phyloP scores from a whole-genome alignment of 37 sponge, comb jelly and placozoan species.

The Spongilla lacustris region DNA sequence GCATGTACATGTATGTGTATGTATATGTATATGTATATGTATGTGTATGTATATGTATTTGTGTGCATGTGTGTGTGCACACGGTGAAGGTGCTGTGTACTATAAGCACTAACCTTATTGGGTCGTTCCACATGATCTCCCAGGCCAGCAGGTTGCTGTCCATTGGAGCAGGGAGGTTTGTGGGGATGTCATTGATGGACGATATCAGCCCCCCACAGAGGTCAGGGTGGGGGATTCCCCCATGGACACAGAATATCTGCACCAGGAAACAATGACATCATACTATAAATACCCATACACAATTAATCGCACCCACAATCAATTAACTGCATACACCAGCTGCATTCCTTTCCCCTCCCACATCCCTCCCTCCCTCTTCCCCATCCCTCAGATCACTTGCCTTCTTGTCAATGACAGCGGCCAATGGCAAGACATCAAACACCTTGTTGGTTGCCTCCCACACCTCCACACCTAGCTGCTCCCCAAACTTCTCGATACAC shows the following conservation, averaged over 20 bases:
- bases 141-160: conserved; percentile 83
- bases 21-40: too few relatives aligned
- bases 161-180: conserved; percentile 75
- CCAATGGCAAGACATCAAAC: conserved; percentile 91
- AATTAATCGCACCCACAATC: not conserved
- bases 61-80: too few relatives aligned
- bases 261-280: not conserved
- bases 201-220: conserved; percentile 61
- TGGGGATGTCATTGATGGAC: conserved; percentile 81
- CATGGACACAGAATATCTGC: conserved; percentile 96
- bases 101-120: too few relatives aligned
- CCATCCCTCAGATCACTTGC: conserved; percentile 15
- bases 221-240: conserved; percentile 81
- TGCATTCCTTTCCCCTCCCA: too few relatives aligned
- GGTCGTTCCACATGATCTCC: conserved; percentile 98
- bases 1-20: too few relatives aligned
- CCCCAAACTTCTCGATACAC: conserved; percentile 94
- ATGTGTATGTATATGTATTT: too few relatives aligned
- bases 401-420: conserved; percentile 93
- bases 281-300: not conserved
- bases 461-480: conserved; percentile 68
- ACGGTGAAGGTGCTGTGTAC: too few relatives aligned
- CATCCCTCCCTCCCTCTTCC: conserved; percentile 1
- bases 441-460: conserved; percentile 93
- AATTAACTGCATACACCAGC: too few relatives aligned